Evolutionary conservation across 2,888 invertebrate species (phyloP).

Genomic region (Zootermopsis nevadensis): DNA sequence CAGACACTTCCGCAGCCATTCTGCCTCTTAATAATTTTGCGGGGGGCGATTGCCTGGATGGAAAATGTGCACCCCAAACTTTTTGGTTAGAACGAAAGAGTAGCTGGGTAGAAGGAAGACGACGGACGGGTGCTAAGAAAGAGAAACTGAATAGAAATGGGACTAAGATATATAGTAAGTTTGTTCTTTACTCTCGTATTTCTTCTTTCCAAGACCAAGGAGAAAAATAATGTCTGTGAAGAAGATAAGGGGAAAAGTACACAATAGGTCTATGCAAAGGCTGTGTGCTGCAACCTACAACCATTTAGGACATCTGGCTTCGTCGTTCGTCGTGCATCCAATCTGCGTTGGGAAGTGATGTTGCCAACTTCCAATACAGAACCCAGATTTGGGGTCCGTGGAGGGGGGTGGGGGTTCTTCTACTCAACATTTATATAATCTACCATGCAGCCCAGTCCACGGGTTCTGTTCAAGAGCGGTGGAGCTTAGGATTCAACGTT

Average conservation of each 20-base stretch:
- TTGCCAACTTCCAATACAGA: too few species aligned
- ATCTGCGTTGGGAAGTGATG: too few species aligned
- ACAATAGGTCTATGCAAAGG: neutral
- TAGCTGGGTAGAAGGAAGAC: neutral
- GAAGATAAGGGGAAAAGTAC: neutral
- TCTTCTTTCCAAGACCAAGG: neutral
- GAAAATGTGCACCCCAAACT: neutral
- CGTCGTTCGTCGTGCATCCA: too few species aligned
- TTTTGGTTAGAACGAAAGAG: neutral
- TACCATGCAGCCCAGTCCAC: too few species aligned
- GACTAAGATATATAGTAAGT: neutral
- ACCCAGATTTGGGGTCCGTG: too few species aligned
- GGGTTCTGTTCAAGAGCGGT: too few species aligned
- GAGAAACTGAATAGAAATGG: conserved; percentile 7
- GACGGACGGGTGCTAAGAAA: neutral
- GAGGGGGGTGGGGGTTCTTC: too few species aligned
- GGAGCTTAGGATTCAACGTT: too few species aligned
- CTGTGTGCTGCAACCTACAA: too few species aligned
- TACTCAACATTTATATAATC: too few species aligned
- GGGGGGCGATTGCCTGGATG: neutral
- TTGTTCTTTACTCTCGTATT: neutral
- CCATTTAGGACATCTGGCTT: too few species aligned
- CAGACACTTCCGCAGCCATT: neutral
- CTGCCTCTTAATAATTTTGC: neutral
- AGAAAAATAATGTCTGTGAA: neutral